phyloP scores from a whole-genome alignment of 1,140 invertebrate species.

The Stegodyphus dumicola region DNA sequence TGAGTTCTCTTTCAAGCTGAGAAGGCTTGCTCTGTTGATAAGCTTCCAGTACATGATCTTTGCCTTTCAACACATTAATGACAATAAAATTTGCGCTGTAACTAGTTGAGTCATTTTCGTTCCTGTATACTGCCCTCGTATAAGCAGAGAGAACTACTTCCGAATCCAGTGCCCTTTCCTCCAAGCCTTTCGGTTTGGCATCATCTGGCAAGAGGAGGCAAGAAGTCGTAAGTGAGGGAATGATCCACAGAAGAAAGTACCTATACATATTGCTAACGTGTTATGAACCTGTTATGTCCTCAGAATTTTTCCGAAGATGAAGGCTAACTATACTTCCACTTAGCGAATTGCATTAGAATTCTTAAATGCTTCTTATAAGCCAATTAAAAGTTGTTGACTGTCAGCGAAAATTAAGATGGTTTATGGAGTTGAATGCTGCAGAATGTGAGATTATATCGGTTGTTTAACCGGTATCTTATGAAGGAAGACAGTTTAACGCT shows the following conservation, averaged over 20 bases:
- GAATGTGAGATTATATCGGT: too few species aligned
- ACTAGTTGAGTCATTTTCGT: conserved; percentile 3
- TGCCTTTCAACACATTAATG: conserved; percentile 47
- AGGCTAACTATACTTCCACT: too few species aligned
- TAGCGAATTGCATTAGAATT: too few species aligned
- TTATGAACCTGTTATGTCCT: too few species aligned
- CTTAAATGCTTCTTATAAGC: too few species aligned
- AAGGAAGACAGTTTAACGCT: too few species aligned
- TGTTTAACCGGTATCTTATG: too few species aligned
- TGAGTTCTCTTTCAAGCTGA: conserved; percentile 29
- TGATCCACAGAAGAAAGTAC: neutral
- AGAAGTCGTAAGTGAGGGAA: neutral
- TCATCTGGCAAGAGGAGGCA: conserved; percentile 30
- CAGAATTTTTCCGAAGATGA: too few species aligned
- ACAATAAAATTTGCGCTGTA: conserved; percentile 45
- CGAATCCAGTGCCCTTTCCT: conserved; percentile 42
- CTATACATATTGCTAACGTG: too few species aligned
- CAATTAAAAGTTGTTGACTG: too few species aligned
- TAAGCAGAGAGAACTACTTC: conserved; percentile 50
- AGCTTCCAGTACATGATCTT: conserved; percentile 22
- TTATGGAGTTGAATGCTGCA: too few species aligned
- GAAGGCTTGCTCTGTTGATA: conserved; percentile 42
- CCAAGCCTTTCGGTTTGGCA: conserved; percentile 36
- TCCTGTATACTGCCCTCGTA: conserved; percentile 42
- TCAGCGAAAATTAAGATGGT: too few species aligned